These are phyloP conservation scores for Rhinichthys klamathensis DNA, from an alignment of 2,113 vertebrate genomes.

Conservation along the genomic window DNA sequence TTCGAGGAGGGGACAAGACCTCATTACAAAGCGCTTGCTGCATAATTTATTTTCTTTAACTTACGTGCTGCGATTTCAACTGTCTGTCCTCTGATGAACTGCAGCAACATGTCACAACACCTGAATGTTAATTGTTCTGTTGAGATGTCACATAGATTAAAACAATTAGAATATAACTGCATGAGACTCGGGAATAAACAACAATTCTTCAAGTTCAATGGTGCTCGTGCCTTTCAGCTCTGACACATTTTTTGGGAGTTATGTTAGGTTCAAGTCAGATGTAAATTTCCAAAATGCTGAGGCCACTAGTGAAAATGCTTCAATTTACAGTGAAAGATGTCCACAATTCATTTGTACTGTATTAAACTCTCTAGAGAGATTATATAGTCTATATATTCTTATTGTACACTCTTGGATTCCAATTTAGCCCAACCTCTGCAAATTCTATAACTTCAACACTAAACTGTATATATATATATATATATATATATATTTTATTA, in stretches of 20 bases:
- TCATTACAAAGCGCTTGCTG: conserved; percentile 39
- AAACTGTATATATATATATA: no score
- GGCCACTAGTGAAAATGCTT: not conserved
- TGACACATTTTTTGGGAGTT: not conserved
- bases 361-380: not conserved
- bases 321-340: not conserved
- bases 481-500: no score
- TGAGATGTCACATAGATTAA: not conserved
- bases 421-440: not conserved
- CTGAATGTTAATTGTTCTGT: conserved; percentile 34
- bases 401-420: not conserved
- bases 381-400: not conserved
- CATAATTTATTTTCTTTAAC: conserved; percentile 41
- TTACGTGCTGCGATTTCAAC: conserved; percentile 2
- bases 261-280: not conserved
- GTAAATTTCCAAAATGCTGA: not conserved
- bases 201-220: not conserved
- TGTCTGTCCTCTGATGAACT: conserved; percentile 33
- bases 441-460: no score
- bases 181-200: not conserved
- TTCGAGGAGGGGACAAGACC: conserved; percentile 42
- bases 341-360: not conserved
- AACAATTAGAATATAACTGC: not conserved
- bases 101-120: conserved; percentile 9
- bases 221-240: not conserved